Conservation (phyloP, 2,888 invertebrate genomes). For the Agriopis marginaria region DNA sequence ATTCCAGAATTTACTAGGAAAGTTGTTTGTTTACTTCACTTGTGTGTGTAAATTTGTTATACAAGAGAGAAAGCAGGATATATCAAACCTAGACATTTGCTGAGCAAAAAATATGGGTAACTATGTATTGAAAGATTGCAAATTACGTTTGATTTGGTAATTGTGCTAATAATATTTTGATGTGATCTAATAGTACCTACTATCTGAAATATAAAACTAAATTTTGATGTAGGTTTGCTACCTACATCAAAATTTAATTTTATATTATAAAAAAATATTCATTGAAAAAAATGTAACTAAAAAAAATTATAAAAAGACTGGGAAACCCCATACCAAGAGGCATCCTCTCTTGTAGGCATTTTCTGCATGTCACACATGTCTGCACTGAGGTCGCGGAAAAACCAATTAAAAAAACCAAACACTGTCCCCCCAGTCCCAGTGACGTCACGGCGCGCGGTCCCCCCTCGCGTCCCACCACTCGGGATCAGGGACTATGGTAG, state of each 20-base stretch:
- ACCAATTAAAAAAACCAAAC: slow-evolving; percentile 54
- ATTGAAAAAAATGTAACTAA: not conserved
- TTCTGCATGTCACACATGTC: slow-evolving; percentile 84
- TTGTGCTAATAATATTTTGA: not conserved
- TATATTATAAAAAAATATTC: too few species aligned
- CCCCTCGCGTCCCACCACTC: slow-evolving; percentile 80
- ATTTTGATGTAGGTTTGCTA: not conserved
- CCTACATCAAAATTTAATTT: too few species aligned
- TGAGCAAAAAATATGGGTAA: slow-evolving; percentile 1
- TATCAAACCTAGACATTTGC: not conserved
- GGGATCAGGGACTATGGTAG: slow-evolving; percentile 79
- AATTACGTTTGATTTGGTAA: not conserved
- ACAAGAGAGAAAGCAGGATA: slow-evolving; percentile 60
- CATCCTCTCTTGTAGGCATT: slow-evolving; percentile 78
- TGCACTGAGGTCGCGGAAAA: slow-evolving; percentile 55
- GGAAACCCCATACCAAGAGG: slow-evolving; percentile 73
- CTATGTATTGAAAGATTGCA: not conserved
- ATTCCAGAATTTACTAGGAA: slow-evolving; percentile 17
- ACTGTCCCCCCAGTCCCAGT: slow-evolving; percentile 76
- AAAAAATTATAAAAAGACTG: slow-evolving; percentile 35
- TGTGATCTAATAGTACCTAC: too few species aligned
- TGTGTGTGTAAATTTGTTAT: slow-evolving; percentile 38
- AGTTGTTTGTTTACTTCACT: slow-evolving; percentile 38
- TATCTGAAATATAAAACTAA: not conserved
- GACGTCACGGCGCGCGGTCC: slow-evolving; percentile 63